These are phyloP conservation scores for Drosophila paramelanica DNA, from an alignment of 2,888 invertebrate genomes.

Conservation along the genomic window DNA sequence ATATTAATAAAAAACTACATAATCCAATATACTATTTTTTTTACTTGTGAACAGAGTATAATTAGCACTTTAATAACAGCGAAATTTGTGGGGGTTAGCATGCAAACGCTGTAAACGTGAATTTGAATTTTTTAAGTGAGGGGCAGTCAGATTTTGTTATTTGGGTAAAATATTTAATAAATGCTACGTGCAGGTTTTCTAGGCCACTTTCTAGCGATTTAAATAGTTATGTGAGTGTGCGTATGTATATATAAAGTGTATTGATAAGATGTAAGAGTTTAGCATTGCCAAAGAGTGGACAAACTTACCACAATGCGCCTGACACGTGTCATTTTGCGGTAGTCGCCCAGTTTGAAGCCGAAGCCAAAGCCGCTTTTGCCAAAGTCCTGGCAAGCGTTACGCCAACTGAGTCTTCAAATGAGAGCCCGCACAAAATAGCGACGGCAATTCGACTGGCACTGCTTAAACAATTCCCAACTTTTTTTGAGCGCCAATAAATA, in stretches of 20 bases:
- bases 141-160: background rate
- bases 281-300: constrained; percentile 1
- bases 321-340: constrained; percentile 82
- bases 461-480: background rate
- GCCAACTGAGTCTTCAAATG: constrained; percentile 2
- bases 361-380: constrained; percentile 9
- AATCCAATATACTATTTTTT: background rate
- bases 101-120: constrained; percentile 71
- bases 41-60: constrained; percentile 5
- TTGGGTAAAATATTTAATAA: constrained; percentile 44
- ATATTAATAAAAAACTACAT: background rate
- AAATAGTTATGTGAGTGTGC: constrained; percentile 1
- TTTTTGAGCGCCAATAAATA: background rate
- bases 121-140: constrained; percentile 26
- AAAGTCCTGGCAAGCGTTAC: constrained; percentile 1
- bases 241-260: constrained; percentile 2
- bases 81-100: constrained; percentile 39
- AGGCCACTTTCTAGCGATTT: constrained; percentile 23
- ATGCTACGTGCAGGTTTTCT: constrained; percentile 34
- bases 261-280: background rate
- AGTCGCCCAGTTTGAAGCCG: constrained; percentile 68
- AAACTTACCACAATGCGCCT: constrained; percentile 82
- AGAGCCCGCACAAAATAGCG: constrained; percentile 24
- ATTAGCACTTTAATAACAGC: constrained; percentile 54
- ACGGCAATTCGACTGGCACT: constrained; percentile 39